A percentile compares a stretch with the other conserved stretches of the same genome.
phyloP scores from a whole-genome alignment of 2,888 invertebrate species.

The Lithosia quadra region DNA sequence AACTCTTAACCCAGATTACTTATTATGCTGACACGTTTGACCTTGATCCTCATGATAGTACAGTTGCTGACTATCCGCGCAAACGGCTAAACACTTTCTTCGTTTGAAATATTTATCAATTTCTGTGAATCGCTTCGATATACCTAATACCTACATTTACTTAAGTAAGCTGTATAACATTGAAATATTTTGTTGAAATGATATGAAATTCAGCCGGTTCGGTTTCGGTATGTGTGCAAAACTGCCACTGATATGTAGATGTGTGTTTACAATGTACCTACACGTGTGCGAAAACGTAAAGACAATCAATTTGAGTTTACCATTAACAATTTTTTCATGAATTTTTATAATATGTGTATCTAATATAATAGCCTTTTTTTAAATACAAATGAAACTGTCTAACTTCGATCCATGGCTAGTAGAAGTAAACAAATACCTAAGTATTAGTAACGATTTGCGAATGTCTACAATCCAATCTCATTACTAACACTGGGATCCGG shows the following conservation, averaged over 20 bases:
- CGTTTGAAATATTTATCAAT: neutral
- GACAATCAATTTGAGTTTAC: too few relatives aligned
- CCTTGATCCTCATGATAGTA: slow-evolving; percentile 23
- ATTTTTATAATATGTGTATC: too few relatives aligned
- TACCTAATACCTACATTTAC: too few relatives aligned
- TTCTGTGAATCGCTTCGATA: neutral
- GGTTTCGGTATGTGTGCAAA: too few relatives aligned
- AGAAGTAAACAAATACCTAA: too few relatives aligned
- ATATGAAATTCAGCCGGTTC: neutral
- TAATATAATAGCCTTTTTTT: too few relatives aligned
- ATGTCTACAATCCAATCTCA: too few relatives aligned
- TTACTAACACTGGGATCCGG: neutral
- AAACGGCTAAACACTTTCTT: slow-evolving; percentile 6
- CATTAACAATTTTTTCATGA: too few relatives aligned
- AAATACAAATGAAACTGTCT: neutral
- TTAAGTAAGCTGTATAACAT: too few relatives aligned
- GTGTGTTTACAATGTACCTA: too few relatives aligned
- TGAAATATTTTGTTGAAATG: neutral
- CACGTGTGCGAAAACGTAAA: too few relatives aligned
- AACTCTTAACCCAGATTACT: slow-evolving; percentile 33
- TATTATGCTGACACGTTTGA: slow-evolving; percentile 23
- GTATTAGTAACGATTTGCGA: neutral
- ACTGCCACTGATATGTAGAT: too few relatives aligned
- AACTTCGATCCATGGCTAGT: neutral
- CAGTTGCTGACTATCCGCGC: slow-evolving; percentile 9